These are phyloP conservation scores for rabbit (Oryctolagus cuniculus) DNA, from an alignment of 2,113 vertebrate species.

Conservation along the genomic window DNA sequence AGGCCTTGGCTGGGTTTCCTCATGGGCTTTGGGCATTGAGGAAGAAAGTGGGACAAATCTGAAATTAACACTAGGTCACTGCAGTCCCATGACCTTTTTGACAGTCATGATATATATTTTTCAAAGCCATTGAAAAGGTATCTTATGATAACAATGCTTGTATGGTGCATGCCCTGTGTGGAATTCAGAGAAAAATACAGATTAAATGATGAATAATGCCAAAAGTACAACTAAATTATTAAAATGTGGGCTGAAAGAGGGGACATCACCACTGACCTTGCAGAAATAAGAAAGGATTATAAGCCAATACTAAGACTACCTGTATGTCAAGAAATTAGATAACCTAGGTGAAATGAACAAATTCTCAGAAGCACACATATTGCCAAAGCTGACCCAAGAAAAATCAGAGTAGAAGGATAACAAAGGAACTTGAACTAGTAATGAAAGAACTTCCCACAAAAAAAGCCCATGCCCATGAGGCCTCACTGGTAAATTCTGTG, in stretches of 20 bases:
- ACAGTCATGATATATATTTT: background rate
- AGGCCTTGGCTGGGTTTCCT: background rate
- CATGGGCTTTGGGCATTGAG: constrained; percentile 6
- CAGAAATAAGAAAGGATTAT: constrained; percentile 41
- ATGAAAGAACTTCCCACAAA: constrained; percentile 37
- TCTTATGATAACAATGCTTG: constrained; percentile 3
- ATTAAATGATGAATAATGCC: too few relatives aligned
- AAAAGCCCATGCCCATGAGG: background rate
- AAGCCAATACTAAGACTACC: background rate
- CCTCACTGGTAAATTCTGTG: constrained; percentile 33
- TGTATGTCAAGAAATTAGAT: constrained; percentile 22
- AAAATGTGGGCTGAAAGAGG: background rate
- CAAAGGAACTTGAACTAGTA: constrained; percentile 12
- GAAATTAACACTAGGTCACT: constrained; percentile 35
- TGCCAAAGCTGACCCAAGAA: background rate
- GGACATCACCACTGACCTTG: background rate
- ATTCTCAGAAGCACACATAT: constrained; percentile 6
- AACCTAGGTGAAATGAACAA: constrained; percentile 32
- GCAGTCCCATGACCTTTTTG: background rate
- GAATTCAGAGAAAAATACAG: too few relatives aligned
- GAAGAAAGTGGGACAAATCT: constrained; percentile 14
- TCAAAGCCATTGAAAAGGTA: constrained; percentile 11
- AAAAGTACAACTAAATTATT: background rate
- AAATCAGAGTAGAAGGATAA: constrained; percentile 39
- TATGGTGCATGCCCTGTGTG: too few relatives aligned